Conservation (phyloP, 2,113 vertebrate species). For the Chrysemys picta region DNA sequence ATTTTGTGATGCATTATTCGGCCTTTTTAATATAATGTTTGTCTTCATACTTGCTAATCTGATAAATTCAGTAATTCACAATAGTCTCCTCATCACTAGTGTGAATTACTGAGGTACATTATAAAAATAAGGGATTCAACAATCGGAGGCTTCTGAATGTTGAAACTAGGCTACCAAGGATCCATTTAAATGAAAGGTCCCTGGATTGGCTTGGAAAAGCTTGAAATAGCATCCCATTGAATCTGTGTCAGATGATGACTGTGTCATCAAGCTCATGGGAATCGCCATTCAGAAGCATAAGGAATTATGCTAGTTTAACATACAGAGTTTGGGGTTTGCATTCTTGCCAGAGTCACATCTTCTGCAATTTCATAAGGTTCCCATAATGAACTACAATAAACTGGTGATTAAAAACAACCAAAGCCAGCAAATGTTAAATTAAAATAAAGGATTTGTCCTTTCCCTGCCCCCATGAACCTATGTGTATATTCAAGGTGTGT, state of each 20-base stretch:
- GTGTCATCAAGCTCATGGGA: neutral
- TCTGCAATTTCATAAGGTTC: accelerated
- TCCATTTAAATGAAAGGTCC: neutral
- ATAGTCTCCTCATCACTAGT: neutral
- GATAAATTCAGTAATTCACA: neutral
- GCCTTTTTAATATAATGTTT: neutral
- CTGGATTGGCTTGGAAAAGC: neutral
- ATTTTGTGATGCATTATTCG: slow-evolving; percentile 10
- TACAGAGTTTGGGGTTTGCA: neutral
- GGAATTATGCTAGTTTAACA: accelerated
- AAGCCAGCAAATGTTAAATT: accelerated
- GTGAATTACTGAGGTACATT: neutral
- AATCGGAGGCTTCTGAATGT: neutral
- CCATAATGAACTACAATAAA: neutral
- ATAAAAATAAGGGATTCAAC: accelerated
- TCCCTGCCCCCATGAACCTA: accelerated
- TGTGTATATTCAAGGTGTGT: accelerated
- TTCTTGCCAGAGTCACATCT: accelerated
- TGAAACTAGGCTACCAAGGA: neutral
- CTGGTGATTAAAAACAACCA: accelerated
- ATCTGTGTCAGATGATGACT: neutral
- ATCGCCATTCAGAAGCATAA: neutral
- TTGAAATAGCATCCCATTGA: neutral
- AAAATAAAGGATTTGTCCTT: neutral
- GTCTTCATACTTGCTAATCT: neutral